phyloP scores from a whole-genome alignment of 2,113 vertebrate genomes.

The Eolophus roseicapilla region DNA sequence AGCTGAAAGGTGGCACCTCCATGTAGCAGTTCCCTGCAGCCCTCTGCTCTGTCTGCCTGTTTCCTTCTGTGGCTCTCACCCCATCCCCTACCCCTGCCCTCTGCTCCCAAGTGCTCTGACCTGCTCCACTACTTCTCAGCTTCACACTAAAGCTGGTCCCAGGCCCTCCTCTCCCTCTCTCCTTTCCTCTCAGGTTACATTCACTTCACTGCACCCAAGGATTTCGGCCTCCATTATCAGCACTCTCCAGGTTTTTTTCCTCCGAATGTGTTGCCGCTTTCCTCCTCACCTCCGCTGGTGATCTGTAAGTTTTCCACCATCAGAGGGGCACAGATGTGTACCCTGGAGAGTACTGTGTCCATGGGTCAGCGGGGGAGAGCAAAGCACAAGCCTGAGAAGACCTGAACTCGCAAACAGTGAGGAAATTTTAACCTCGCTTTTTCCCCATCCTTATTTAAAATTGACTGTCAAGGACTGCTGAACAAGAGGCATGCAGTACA shows the following conservation, averaged over 20 bases:
- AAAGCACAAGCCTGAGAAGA: neutral
- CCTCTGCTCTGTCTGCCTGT: neutral
- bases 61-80: accelerated
- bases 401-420: neutral
- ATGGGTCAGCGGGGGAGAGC: accelerated
- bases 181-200: neutral
- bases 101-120: neutral
- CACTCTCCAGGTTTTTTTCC: neutral
- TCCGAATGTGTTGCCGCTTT: neutral
- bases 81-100: neutral
- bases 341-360: accelerated
- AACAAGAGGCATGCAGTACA: neutral
- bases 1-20: neutral
- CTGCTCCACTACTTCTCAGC: neutral
- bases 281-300: neutral
- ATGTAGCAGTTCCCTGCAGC: neutral
- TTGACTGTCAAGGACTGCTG: neutral
- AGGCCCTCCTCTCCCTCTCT: neutral
- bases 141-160: neutral
- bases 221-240: neutral
- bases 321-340: neutral
- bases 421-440: neutral
- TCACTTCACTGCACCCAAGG: neutral
- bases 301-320: neutral
- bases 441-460: neutral